Evolutionary conservation across 2,797 vertebrate species (phyloP).

Genomic region (Macropodus opercularis): DNA sequence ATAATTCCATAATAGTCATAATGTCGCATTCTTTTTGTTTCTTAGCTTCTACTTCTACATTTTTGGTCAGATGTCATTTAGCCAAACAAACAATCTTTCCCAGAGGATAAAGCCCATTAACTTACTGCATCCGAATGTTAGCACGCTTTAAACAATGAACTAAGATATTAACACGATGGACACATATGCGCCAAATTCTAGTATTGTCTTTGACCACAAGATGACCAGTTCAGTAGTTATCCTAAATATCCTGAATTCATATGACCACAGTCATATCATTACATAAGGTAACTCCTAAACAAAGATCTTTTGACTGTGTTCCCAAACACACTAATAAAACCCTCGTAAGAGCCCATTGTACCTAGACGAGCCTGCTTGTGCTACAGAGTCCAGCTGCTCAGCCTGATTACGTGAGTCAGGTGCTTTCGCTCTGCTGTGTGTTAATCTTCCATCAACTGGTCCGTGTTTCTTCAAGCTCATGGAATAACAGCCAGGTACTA

Average conservation of each 20-base stretch:
- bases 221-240: too few relatives aligned
- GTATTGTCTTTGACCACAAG: too few relatives aligned
- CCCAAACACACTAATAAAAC: constrained; percentile 32
- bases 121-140: too few relatives aligned
- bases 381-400: constrained; percentile 41
- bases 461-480: constrained; percentile 48
- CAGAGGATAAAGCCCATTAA: too few relatives aligned
- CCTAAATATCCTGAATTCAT: constrained; percentile 14
- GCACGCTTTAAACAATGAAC: too few relatives aligned
- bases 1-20: too few relatives aligned
- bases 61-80: too few relatives aligned
- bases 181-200: too few relatives aligned
- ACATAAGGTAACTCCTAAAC: constrained; percentile 42
- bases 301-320: constrained; percentile 44
- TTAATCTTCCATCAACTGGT: constrained; percentile 57
- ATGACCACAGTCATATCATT: constrained; percentile 44
- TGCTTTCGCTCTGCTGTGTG: constrained; percentile 34
- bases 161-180: too few relatives aligned
- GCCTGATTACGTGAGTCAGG: constrained; percentile 53
- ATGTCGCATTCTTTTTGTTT: too few relatives aligned
- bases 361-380: constrained; percentile 16
- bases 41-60: too few relatives aligned
- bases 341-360: not conserved
- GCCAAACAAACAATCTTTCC: too few relatives aligned
- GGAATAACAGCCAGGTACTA: constrained; percentile 32